Conservation (phyloP, 2,113 vertebrate species). For the Psittacus erithacus region DNA sequence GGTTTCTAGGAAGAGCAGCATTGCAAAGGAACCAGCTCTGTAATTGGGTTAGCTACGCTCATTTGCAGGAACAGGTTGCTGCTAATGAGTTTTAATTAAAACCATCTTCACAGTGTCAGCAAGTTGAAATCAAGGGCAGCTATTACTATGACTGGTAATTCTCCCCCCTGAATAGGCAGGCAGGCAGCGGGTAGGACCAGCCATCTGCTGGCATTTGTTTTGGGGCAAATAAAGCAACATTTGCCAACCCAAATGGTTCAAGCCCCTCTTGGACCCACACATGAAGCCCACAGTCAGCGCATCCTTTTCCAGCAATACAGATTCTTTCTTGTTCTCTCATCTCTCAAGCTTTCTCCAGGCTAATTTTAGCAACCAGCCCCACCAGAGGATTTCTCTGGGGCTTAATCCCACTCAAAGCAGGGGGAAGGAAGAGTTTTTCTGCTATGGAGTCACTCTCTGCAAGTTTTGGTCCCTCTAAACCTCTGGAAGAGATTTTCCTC, state of each 20-base stretch:
- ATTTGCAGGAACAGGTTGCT: slow-evolving; percentile 55
- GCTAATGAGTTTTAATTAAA: slow-evolving; percentile 63
- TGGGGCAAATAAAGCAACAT: not conserved
- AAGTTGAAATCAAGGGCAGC: slow-evolving; percentile 46
- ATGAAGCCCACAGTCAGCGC: rapidly evolving
- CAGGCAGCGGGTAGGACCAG: rapidly evolving
- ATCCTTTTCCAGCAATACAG: not conserved
- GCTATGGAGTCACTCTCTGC: not conserved
- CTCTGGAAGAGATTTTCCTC: slow-evolving; percentile 26
- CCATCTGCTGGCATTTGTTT: not conserved
- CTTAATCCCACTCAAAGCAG: not conserved
- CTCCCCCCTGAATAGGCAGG: rapidly evolving
- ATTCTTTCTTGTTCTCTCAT: not conserved
- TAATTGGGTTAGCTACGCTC: slow-evolving; percentile 14
- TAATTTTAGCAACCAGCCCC: not conserved
- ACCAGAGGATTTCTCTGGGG: not conserved
- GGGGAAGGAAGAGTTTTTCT: not conserved
- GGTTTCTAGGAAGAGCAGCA: not conserved
- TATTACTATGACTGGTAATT: not conserved
- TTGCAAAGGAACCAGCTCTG: not conserved
- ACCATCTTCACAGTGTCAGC: slow-evolving; percentile 42
- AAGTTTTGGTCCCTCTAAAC: not conserved
- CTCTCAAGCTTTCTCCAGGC: not conserved
- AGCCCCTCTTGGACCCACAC: rapidly evolving
- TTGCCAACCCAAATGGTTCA: not conserved